Evolutionary conservation across 2,888 invertebrate genomes (phyloP), one percentile per base, ranked within the genome.

Genomic region (Nymphalis polychloros): DNA sequence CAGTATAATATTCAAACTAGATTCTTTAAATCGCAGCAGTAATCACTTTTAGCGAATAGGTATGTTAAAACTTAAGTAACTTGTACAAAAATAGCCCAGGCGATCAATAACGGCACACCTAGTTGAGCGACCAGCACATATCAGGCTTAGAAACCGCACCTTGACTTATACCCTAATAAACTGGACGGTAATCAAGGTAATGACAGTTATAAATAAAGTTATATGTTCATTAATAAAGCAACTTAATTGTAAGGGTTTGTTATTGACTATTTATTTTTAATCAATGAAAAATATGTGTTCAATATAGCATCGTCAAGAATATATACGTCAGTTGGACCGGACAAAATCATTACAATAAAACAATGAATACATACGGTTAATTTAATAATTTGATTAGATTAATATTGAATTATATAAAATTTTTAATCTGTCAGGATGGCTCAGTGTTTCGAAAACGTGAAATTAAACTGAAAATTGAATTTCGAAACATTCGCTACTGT

Each of bases 21-120:
- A 41, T 41, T 41, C 13, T 41, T 41, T 41, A 41, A 41, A 41
- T 13, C 41, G 4, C 41, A 41, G 41, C 41, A 41, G 13, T 10
- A 10, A 41, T 41, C 41, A 41, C 4, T 41, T 13, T 13, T 0
- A 19, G 47, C 20, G 16, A 19, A 3, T 47, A 35, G 16, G 48
- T 65, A 20, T 70, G 53, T 61, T 59, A 66, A 59, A 53, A 62
- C 35, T 50, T 47, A 63, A 68, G 61, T 57, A 49, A 59, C 61
- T 50, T 46, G 20, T 48, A 71, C 69, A 69, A 67, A 69, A 72
- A 72, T 72, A 69, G 55, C 61, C 10, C 49, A 49, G 50, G 49
- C 64, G 69, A 72, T 72, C 71, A 49, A 71, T 67, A 67, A 47
- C 59, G 71, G 61, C 71, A 67, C 71, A 64, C 71, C 71, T 72